These are phyloP conservation scores for Lysandra coridon DNA, from an alignment of 2,888 invertebrate species.

Conservation along the genomic window DNA sequence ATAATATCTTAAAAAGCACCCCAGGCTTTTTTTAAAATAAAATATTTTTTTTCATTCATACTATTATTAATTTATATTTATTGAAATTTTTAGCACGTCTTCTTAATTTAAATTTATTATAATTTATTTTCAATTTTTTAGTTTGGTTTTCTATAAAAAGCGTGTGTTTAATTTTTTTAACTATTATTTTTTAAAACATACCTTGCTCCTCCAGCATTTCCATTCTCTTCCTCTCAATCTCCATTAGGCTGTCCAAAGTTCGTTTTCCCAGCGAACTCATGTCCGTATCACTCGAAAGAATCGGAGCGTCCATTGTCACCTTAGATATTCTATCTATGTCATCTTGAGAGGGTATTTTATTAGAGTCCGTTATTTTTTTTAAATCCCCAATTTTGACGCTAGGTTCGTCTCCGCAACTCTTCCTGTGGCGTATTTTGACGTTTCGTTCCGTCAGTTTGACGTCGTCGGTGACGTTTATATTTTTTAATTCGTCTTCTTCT, in stretches of 20 bases:
- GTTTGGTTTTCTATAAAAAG: too few relatives aligned
- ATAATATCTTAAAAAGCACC: too few relatives aligned
- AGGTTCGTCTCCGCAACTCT: conserved; percentile 75
- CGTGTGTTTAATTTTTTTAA: too few relatives aligned
- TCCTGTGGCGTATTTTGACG: conserved; percentile 57
- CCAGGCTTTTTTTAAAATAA: too few relatives aligned
- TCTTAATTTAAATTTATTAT: too few relatives aligned
- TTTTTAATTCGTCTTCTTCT: conserved; percentile 49
- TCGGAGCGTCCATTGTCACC: conserved; percentile 91
- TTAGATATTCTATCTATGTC: conserved; percentile 94
- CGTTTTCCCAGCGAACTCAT: conserved; percentile 85
- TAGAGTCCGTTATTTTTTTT: conserved; percentile 62
- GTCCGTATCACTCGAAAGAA: conserved; percentile 84
- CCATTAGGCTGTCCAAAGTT: conserved; percentile 92
- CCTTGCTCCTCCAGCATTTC: conserved; percentile 95
- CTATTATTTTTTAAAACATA: conserved; percentile 52
- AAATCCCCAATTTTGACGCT: conserved; percentile 54
- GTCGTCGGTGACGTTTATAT: conserved; percentile 15
- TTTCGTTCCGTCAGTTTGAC: conserved; percentile 34
- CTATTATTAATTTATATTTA: too few relatives aligned
- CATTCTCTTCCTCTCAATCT: conserved; percentile 93
- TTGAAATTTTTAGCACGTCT: too few relatives aligned
- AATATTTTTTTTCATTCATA: too few relatives aligned
- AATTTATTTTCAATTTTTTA: too few relatives aligned
- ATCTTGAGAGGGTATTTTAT: conserved; percentile 87